Conservation (phyloP, 2,888 invertebrate genomes). For the Zhengitettix transpicula region DNA sequence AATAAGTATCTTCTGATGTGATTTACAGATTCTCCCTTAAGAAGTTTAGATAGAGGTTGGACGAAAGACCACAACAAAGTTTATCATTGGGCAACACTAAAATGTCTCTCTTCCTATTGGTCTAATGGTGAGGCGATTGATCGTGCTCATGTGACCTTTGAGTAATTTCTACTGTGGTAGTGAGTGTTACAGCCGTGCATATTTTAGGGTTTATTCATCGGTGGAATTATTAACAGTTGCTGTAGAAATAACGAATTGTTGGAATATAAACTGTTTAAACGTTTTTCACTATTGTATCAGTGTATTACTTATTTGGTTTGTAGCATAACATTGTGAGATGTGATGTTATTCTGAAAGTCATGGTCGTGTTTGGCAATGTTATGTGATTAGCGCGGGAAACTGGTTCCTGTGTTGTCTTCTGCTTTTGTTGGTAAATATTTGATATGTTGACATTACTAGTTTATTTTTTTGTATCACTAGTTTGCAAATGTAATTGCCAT, state of each 20-base stretch:
- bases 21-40: too few relatives aligned
- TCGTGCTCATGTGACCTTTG: constrained; percentile 16
- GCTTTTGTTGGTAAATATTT: background rate
- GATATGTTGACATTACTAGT: background rate
- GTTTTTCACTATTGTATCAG: background rate
- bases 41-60: too few relatives aligned
- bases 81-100: constrained; percentile 8
- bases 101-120: constrained; percentile 10
- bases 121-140: constrained; percentile 11
- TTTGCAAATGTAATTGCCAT: background rate
- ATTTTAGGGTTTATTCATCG: background rate
- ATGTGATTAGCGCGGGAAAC: constrained; percentile 14
- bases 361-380: constrained; percentile 7
- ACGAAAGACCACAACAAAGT: too few relatives aligned
- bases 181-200: constrained; percentile 1
- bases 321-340: background rate
- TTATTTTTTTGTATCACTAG: background rate
- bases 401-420: constrained; percentile 5
- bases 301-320: background rate
- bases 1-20: too few relatives aligned
- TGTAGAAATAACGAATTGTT: background rate
- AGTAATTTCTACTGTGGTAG: constrained; percentile 8
- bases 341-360: constrained; percentile 9
- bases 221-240: background rate
- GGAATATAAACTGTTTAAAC: background rate